Percentiles rank a stretch among this genome's conserved stretches.
Evolutionary conservation across 1,140 invertebrate species (phyloP).

Genomic region (Drosophila sp.): DNA sequence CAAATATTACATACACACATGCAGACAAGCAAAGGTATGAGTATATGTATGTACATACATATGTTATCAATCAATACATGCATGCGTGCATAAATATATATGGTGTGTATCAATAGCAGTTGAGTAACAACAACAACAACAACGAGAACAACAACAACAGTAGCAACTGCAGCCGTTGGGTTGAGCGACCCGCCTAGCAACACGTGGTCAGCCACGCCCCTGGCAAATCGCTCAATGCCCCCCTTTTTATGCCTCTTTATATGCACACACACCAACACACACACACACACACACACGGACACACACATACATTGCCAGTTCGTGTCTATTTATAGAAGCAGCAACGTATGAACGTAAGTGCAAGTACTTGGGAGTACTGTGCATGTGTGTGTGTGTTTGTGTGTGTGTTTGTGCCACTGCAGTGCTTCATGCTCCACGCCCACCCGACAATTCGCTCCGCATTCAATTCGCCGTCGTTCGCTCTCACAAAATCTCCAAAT

Average conservation of each 20-base stretch:
- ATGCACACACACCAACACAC: constrained; percentile 5
- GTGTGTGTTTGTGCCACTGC: constrained; percentile 17
- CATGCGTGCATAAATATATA: not conserved
- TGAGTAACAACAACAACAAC: constrained; percentile 25
- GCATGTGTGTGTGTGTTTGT: not conserved
- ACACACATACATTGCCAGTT: constrained; percentile 13
- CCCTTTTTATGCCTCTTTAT: not conserved
- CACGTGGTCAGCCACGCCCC: constrained; percentile 46
- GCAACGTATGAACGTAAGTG: constrained; percentile 24
- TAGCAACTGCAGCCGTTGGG: constrained; percentile 14
- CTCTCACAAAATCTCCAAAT: constrained; percentile 29
- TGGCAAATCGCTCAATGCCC: constrained; percentile 10
- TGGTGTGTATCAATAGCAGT: constrained; percentile 4
- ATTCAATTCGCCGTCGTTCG: constrained; percentile 4
- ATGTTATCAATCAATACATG: not conserved
- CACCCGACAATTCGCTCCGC: constrained; percentile 27
- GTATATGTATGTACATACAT: not conserved
- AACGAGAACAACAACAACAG: constrained; percentile 22
- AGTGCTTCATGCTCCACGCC: constrained; percentile 34
- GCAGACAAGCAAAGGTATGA: not conserved
- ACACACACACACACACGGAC: constrained; percentile 15
- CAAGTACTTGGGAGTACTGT: constrained; percentile 2
- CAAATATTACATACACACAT: constrained; percentile 2
- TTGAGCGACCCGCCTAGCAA: constrained; percentile 58
- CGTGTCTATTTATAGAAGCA: constrained; percentile 48